A percentile compares a stretch with the other conserved stretches of the same genome.
Evolutionary conservation across 2,888 invertebrate genomes (phyloP).

Genomic region (Lepidocyrtinus sp.): DNA sequence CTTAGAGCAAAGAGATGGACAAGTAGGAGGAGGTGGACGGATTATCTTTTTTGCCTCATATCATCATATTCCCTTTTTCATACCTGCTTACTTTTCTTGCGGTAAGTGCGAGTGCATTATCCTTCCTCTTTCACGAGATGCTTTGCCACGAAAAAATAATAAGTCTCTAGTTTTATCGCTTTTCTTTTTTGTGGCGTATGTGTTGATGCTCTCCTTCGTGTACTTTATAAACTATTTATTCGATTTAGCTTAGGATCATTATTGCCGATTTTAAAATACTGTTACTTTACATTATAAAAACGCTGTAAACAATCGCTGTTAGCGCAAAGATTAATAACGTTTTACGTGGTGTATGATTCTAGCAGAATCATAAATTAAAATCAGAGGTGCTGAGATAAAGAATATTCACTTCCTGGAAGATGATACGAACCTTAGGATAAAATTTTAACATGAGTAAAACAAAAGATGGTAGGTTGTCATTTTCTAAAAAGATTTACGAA

Average conservation of each 20-base stretch:
- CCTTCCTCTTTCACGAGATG: conserved; percentile 22
- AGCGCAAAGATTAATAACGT: too few relatives aligned
- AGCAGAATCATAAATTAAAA: too few relatives aligned
- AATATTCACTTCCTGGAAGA: conserved; percentile 4
- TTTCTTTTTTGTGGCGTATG: background rate
- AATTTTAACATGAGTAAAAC: conserved; percentile 6
- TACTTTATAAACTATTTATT: conserved; percentile 22
- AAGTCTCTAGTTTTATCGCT: background rate
- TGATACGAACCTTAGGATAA: background rate
- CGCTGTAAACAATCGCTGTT: background rate
- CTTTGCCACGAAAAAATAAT: conserved; percentile 22
- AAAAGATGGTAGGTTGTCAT: background rate
- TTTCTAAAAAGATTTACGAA: background rate
- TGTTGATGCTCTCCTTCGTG: background rate
- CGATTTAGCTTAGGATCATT: conserved; percentile 44
- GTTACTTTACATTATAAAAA: conserved; percentile 23
- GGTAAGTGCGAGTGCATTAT: conserved; percentile 26
- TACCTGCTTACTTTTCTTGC: conserved; percentile 10
- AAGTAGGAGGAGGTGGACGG: conserved; percentile 37
- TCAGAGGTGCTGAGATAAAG: too few relatives aligned
- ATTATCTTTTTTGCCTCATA: conserved; percentile 34
- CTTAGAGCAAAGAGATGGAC: conserved; percentile 10
- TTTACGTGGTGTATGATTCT: too few relatives aligned
- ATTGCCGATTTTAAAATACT: conserved; percentile 49
- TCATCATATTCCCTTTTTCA: conserved; percentile 20